phyloP scores from a whole-genome alignment of 2,797 vertebrate genomes.

The Acestrorhynchus altus region DNA sequence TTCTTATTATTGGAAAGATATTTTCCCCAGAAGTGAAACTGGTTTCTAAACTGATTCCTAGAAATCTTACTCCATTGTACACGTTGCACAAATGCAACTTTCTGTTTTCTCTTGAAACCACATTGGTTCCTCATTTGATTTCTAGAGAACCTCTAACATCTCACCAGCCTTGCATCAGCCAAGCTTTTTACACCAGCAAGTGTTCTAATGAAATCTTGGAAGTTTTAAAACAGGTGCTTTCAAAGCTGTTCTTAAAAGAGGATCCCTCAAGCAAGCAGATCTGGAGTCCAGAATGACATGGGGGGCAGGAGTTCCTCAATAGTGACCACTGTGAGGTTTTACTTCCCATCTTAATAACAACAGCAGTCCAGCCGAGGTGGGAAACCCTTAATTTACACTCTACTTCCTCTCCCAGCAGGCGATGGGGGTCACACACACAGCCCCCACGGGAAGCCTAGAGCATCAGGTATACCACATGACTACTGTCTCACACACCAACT shows the following conservation, averaged over 20 bases:
- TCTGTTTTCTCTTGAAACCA: neutral
- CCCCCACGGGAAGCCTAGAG: conserved; percentile 52
- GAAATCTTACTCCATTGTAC: neutral
- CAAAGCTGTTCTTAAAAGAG: conserved; percentile 10
- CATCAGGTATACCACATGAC: conserved; percentile 38
- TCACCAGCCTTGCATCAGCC: neutral
- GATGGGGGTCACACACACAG: conserved; percentile 59
- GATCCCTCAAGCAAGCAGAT: conserved; percentile 18
- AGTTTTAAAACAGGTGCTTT: neutral
- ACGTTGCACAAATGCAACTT: neutral
- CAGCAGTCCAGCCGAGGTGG: conserved; percentile 59
- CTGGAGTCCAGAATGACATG: conserved; percentile 12
- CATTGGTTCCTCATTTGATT: neutral
- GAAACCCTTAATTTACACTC: conserved; percentile 77
- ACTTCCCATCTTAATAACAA: conserved; percentile 57
- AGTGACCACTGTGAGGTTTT: conserved; percentile 66
- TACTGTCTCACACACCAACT: conserved; percentile 1
- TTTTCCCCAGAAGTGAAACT: neutral
- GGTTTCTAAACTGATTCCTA: neutral
- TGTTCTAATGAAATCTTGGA: neutral
- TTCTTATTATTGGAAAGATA: neutral
- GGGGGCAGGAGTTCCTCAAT: conserved; percentile 50
- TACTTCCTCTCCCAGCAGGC: conserved; percentile 73
- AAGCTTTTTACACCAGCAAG: neutral
- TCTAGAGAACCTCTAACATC: neutral